phyloP scores from a whole-genome alignment of 2,888 invertebrate species.

The Apoderus coryli region DNA sequence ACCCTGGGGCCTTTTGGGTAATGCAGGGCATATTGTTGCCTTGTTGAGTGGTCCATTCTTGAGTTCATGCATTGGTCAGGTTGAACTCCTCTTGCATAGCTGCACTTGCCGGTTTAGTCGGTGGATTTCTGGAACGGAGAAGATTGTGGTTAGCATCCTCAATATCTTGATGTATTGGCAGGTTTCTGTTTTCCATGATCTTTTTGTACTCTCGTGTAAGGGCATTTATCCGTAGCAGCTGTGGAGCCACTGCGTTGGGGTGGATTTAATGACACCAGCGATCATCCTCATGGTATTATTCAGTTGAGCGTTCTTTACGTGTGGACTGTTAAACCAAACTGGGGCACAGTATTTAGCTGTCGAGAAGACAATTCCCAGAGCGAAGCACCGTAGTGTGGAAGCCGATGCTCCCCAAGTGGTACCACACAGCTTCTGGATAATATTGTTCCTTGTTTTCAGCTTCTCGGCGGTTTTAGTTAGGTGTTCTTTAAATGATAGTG shows the following conservation, averaged over 20 bases:
- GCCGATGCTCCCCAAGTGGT: slow-evolving; percentile 4
- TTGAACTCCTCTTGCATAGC: slow-evolving; percentile 9
- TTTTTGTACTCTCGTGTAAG: slow-evolving; percentile 12
- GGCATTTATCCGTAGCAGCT: slow-evolving; percentile 10
- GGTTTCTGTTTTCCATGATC: slow-evolving; percentile 11
- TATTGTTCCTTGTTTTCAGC: neutral
- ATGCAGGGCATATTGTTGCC: slow-evolving; percentile 8
- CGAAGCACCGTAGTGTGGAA: no score
- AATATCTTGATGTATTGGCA: slow-evolving; percentile 13
- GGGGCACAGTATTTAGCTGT: no score
- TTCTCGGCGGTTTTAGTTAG: slow-evolving; percentile 2
- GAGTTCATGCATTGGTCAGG: slow-evolving; percentile 6
- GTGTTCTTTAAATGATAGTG: neutral
- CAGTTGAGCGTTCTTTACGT: slow-evolving; percentile 6
- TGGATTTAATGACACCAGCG: slow-evolving; percentile 10
- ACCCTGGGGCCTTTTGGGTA: slow-evolving; percentile 4
- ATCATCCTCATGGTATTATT: slow-evolving; percentile 9
- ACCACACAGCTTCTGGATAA: no score
- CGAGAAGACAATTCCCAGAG: no score
- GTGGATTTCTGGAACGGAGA: slow-evolving; percentile 10
- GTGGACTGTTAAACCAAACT: no score
- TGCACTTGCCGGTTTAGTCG: no score
- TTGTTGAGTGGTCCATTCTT: slow-evolving; percentile 8
- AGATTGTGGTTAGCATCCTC: slow-evolving; percentile 10
- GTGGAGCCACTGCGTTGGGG: slow-evolving; percentile 7